Conservation (phyloP, 1,140 invertebrate species). For the Rhopalosiphum padi region DNA sequence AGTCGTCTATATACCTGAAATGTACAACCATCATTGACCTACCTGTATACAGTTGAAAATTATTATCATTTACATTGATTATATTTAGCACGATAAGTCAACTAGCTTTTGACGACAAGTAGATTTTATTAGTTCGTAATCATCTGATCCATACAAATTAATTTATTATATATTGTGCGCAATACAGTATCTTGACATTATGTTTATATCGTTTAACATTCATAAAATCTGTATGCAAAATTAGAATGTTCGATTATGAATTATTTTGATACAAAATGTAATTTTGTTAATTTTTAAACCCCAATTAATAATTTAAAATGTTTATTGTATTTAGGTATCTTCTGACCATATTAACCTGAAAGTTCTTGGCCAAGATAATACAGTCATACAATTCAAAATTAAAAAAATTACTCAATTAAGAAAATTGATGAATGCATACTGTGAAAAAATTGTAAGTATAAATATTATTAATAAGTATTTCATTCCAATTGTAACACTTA, state of each 20-base stretch:
- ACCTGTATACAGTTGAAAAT: not conserved
- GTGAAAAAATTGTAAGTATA: slow-evolving; percentile 85
- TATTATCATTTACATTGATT: not conserved
- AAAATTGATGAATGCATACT: slow-evolving; percentile 95
- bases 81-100: not conserved
- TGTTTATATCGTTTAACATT: too few species aligned
- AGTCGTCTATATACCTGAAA: too few species aligned
- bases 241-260: too few species aligned
- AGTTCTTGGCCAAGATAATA: slow-evolving; percentile 92
- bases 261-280: too few species aligned
- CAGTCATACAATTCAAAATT: slow-evolving; percentile 95
- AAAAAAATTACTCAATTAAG: slow-evolving; percentile 92
- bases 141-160: too few species aligned
- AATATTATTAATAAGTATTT: slow-evolving; percentile 21
- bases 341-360: slow-evolving; percentile 88
- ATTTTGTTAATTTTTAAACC: slow-evolving; percentile 62
- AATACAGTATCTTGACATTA: too few species aligned
- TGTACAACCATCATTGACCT: not conserved
- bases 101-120: too few species aligned
- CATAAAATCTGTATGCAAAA: too few species aligned
- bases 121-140: too few species aligned
- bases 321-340: not conserved
- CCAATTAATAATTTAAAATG: not conserved
- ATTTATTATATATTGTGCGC: too few species aligned
- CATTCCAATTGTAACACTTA: too few species aligned